Base-by-base conservation (phyloP, 2,113 vertebrate genomes). In the Mormyrus lacerda region DNA sequence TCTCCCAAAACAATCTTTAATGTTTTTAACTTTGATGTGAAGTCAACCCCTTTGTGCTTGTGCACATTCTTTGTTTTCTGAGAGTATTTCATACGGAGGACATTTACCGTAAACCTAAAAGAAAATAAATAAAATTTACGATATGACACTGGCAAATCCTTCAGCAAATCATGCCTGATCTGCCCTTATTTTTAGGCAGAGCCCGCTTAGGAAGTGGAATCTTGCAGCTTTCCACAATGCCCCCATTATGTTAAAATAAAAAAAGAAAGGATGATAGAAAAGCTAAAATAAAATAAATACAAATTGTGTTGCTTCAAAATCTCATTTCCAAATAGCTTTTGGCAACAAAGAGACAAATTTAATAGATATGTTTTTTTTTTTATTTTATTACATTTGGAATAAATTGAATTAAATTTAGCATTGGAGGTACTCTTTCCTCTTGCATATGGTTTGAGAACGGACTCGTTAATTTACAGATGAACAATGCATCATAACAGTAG, bases 331-430 rank as follows among this genome's bases (percentile, higher is more conserved):
- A 89, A 76, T 61, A 31, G 51, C 51, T 89, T 88, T 90, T 91
- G 90, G 91, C 90, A 90, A 55, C 58, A 13, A 91, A 6, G 47
- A 44, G 6, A 91, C 65, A 90, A 85, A 88, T 19, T 90, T 88
- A 84, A 45, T 13, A 90, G 87, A 73, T 53, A 89, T 89, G 87
- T 85, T 88, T 55, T 90, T 89, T 89, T 88, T 44, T 0, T 21
- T 21, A 55, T 55, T 7, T 61, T 9, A n/a, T 89, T 84, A 89
- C 48, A 31, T 84, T 79, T 42, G 19, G 35, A 15, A 79, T 39
- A 19, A 42, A 86, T 88, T 89, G 84, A 90, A 91, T 85, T 88
- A 51, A 90, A 90, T 88, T 79, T 39, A 61, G 35, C 61, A 35
- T 65, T 47, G 53, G 88, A 79, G 89, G 73, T 89, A 53, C 83